Conservation (phyloP, 2,113 vertebrate species). For the Coturnix japonica region DNA sequence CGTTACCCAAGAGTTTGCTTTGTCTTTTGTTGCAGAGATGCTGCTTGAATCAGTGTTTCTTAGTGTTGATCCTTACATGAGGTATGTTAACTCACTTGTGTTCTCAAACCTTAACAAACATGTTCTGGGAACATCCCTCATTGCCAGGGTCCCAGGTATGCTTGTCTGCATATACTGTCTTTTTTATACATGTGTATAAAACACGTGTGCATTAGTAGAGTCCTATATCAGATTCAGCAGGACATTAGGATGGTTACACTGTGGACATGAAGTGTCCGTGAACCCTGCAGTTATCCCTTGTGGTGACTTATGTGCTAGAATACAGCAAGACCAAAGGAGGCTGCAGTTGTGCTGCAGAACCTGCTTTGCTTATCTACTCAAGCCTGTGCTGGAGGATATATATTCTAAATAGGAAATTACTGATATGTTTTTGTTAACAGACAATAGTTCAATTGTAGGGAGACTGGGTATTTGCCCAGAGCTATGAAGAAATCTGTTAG, state of each 20-base stretch:
- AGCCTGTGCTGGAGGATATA: background rate
- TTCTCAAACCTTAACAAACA: background rate
- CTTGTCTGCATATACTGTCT: background rate
- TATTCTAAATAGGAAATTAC: background rate
- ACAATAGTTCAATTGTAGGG: background rate
- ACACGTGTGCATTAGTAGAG: background rate
- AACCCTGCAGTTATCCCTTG: background rate
- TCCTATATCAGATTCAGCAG: background rate
- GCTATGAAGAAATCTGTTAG: background rate
- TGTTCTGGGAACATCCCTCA: background rate
- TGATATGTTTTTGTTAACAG: background rate
- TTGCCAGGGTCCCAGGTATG: background rate
- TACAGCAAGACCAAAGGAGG: background rate
- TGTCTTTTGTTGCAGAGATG: constrained; percentile 80
- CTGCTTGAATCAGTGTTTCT: constrained; percentile 89
- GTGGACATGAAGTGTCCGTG: background rate
- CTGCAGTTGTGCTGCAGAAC: background rate
- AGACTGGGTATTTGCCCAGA: background rate
- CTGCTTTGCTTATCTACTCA: background rate
- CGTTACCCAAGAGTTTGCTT: background rate
- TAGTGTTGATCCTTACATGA: constrained; percentile 92
- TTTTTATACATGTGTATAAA: background rate
- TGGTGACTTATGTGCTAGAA: background rate
- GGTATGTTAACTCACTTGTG: constrained; percentile 68
- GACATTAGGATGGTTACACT: background rate